Percentiles rank a stretch among this genome's conserved stretches.
Evolutionary conservation across 2,888 invertebrate species (phyloP).

Genomic region (Drosophila macrothrix): DNA sequence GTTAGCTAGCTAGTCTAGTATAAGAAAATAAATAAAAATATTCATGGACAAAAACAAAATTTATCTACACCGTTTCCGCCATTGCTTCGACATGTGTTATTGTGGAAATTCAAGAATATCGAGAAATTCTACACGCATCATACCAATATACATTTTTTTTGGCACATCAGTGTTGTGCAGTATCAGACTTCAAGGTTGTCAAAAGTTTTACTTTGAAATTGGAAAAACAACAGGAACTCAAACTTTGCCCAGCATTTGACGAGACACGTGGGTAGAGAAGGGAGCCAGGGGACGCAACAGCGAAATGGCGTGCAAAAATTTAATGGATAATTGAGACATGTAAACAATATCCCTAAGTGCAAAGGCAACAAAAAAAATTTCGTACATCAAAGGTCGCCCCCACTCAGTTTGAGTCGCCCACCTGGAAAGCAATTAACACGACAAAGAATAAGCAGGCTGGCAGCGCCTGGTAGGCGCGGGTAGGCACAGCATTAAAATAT

Average conservation of each 20-base stretch:
- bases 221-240: constrained; percentile 53
- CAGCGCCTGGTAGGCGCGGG: not conserved
- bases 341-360: constrained; percentile 76
- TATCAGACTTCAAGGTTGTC: constrained; percentile 45
- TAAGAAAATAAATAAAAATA: not conserved
- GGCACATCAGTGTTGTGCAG: constrained; percentile 17
- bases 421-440: constrained; percentile 76
- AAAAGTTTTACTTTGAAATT: constrained; percentile 64
- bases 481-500: constrained; percentile 48
- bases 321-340: constrained; percentile 79
- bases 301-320: constrained; percentile 50
- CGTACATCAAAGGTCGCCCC: constrained; percentile 71
- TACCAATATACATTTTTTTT: not conserved
- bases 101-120: constrained; percentile 27
- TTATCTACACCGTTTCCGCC: constrained; percentile 3
- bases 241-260: constrained; percentile 25
- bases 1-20: not conserved
- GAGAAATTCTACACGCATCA: not conserved
- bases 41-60: not conserved
- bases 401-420: constrained; percentile 36
- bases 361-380: constrained; percentile 39
- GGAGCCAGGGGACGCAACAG: not conserved
- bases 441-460: constrained; percentile 32
- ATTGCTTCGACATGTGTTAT: constrained; percentile 10
- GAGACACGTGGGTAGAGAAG: not conserved